Evolutionary conservation across 2,888 invertebrate species (phyloP).

Genomic region (Agriopis leucophaearia): DNA sequence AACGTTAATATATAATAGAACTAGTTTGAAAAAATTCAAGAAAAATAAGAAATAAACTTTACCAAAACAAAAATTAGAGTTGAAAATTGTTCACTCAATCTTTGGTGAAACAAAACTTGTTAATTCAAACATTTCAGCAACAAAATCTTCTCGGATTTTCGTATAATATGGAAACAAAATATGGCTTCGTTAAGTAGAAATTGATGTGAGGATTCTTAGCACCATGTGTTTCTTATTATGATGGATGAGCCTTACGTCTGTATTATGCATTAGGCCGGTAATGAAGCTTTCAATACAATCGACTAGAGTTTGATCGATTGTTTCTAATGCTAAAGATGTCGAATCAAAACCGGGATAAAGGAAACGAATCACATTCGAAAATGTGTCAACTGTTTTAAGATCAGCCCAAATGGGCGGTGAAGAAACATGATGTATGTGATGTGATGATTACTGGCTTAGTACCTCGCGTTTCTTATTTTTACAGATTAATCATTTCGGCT

Average conservation of each 20-base stretch:
- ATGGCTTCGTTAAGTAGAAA: slow-evolving; percentile 36
- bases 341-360: neutral
- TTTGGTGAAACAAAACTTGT: slow-evolving; percentile 11
- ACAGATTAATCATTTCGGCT: too few species aligned
- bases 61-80: too few species aligned
- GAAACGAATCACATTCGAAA: too few species aligned
- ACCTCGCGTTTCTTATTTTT: too few species aligned
- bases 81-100: neutral
- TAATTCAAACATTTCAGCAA: slow-evolving; percentile 13
- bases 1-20: too few species aligned
- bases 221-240: slow-evolving; percentile 41
- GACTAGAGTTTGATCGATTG: slow-evolving; percentile 34
- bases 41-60: too few species aligned
- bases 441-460: too few species aligned
- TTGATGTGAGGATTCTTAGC: slow-evolving; percentile 38
- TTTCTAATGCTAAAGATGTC: slow-evolving; percentile 9
- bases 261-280: slow-evolving; percentile 39
- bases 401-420: too few species aligned
- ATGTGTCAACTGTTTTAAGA: neutral
- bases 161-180: slow-evolving; percentile 33
- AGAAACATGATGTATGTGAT: too few species aligned
- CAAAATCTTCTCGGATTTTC: slow-evolving; percentile 10
- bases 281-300: slow-evolving; percentile 35
- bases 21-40: too few species aligned
- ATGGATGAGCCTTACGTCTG: slow-evolving; percentile 42